phyloP scores from a whole-genome alignment of 92 coral and sea anemone genomes.

The Palythoa grandiflora region DNA sequence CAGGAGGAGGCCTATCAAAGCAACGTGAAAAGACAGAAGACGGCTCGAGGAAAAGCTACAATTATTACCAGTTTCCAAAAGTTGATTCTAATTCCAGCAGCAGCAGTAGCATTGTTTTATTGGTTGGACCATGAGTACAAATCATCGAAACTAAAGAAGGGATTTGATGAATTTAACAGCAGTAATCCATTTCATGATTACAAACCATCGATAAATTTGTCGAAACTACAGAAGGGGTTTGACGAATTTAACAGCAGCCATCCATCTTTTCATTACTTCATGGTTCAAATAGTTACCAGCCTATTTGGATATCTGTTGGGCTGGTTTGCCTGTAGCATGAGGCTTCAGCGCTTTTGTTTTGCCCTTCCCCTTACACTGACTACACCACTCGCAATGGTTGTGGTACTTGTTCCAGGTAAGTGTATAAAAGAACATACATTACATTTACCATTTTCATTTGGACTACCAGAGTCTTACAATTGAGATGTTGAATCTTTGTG shows the following conservation, averaged over 20 bases:
- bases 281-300: constrained; percentile 59
- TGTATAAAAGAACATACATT: too few relatives aligned
- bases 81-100: constrained; percentile 50
- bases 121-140: neutral
- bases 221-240: constrained; percentile 34
- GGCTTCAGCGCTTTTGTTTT: constrained; percentile 63
- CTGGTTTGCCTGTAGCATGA: constrained; percentile 57
- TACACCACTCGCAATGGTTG: constrained; percentile 53
- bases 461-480: too few relatives aligned
- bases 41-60: constrained; percentile 45
- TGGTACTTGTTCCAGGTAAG: constrained; percentile 27
- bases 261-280: constrained; percentile 36
- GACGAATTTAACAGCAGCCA: constrained; percentile 14
- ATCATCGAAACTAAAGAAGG: too few relatives aligned
- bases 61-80: constrained; percentile 55
- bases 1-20: neutral
- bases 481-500: too few relatives aligned
- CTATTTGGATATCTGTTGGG: constrained; percentile 58
- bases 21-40: neutral
- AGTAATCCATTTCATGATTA: too few relatives aligned
- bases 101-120: constrained; percentile 51
- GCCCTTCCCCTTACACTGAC: constrained; percentile 60
- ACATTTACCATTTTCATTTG: too few relatives aligned
- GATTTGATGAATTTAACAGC: too few relatives aligned
- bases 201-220: neutral